Percentiles rank a stretch among this genome's conserved stretches.
Conservation (phyloP, 1,140 invertebrate genomes). For the Plutomurus gul region DNA sequence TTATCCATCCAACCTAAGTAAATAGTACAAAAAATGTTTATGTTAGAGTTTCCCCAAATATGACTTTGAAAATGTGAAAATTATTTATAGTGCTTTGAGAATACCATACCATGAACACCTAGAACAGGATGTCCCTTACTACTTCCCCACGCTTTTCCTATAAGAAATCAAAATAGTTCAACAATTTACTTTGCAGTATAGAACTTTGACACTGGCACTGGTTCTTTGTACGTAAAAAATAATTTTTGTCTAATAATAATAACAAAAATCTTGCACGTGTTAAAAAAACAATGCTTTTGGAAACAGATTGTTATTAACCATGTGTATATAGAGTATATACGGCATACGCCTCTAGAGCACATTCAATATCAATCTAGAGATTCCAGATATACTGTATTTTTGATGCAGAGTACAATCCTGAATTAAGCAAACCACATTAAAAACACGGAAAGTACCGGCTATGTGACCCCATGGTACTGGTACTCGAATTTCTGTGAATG, state of each 20-base stretch:
- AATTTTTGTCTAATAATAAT: no score
- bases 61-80: not conserved
- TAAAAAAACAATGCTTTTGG: no score
- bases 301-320: no score
- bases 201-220: no score
- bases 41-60: not conserved
- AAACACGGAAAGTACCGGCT: conserved; percentile 11
- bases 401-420: no score
- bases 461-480: conserved; percentile 46
- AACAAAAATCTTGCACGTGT: no score
- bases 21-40: no score
- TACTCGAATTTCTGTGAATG: conserved; percentile 29
- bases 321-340: no score
- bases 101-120: conserved; percentile 51
- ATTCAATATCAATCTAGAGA: no score
- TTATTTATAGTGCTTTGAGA: not conserved
- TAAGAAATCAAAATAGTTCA: not conserved
- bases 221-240: no score
- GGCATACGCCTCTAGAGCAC: no score
- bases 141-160: conserved; percentile 44
- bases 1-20: conserved; percentile 61
- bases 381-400: no score
- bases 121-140: conserved; percentile 47
- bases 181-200: not conserved
- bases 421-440: not conserved